Percentiles rank a stretch among this genome's conserved stretches.
Conservation (phyloP, 2,797 vertebrate species). For the Lutjanus campechanus region DNA sequence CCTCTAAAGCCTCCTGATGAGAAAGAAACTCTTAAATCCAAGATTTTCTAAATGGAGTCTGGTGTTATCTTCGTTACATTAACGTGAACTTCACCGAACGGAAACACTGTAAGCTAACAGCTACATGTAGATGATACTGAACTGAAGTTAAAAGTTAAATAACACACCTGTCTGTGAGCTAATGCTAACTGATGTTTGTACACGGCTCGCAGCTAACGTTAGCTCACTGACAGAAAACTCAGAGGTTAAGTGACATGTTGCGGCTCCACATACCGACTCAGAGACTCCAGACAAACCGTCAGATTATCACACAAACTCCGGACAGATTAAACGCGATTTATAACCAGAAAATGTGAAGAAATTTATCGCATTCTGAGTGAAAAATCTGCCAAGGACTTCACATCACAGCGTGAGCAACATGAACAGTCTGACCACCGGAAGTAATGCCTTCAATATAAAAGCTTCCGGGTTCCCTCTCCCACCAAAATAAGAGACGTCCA, state of each 20-base stretch:
- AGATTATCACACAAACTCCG: accelerated
- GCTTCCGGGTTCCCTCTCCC: not conserved
- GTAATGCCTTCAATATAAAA: accelerated
- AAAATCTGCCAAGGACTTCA: not conserved
- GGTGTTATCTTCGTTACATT: not conserved
- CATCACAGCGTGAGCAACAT: accelerated
- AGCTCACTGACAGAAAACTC: not conserved
- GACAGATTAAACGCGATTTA: accelerated
- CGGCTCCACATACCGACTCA: constrained; percentile 20
- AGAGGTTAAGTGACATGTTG: not conserved
- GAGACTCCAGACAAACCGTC: too few relatives aligned
- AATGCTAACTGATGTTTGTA: not conserved
- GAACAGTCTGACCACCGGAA: not conserved
- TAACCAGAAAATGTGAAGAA: accelerated
- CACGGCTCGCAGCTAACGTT: not conserved
- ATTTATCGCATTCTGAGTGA: not conserved
- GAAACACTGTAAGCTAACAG: accelerated
- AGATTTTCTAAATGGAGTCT: not conserved
- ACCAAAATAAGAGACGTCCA: not conserved
- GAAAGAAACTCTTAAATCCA: not conserved
- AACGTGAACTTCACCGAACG: too few relatives aligned
- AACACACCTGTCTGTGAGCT: not conserved
- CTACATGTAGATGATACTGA: not conserved
- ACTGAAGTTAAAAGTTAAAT: not conserved
- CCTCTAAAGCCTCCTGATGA: accelerated